Evolutionary conservation across 2,113 vertebrate species (phyloP).

Genomic region (Ardeotis arabs): DNA sequence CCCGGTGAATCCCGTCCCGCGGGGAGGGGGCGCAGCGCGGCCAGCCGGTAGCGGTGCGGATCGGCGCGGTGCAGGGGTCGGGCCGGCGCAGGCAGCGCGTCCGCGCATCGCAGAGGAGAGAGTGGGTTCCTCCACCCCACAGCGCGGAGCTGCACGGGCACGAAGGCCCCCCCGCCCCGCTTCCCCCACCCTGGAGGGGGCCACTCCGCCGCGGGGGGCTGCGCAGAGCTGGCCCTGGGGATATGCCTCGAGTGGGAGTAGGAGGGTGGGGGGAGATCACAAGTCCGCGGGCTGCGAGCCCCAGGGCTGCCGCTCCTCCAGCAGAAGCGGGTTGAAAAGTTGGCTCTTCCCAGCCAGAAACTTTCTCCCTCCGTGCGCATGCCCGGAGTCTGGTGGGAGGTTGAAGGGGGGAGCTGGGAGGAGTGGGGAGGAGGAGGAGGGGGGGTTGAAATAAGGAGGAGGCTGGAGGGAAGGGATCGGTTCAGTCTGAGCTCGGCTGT

Average conservation of each 20-base stretch:
- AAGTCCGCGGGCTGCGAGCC: neutral
- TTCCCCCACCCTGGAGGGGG: neutral
- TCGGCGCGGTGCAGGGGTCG: neutral
- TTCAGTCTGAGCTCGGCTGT: slow-evolving; percentile 76
- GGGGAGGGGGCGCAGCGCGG: neutral
- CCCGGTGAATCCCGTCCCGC: neutral
- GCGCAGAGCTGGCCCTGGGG: neutral
- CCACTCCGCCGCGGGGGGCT: neutral
- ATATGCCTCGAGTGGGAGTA: neutral
- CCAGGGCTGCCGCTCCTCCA: neutral
- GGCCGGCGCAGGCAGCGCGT: neutral
- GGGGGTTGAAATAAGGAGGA: slow-evolving; percentile 91
- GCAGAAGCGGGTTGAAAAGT: slow-evolving; percentile 47
- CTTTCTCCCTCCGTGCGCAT: slow-evolving; percentile 74
- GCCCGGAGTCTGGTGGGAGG: slow-evolving; percentile 71
- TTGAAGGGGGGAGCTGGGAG: slow-evolving; percentile 66
- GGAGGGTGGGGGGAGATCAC: neutral
- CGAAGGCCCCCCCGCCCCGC: neutral
- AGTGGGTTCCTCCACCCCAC: neutral
- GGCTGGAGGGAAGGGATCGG: slow-evolving; percentile 78
- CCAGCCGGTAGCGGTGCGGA: neutral
- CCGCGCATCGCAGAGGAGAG: neutral
- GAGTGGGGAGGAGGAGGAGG: slow-evolving; percentile 44
- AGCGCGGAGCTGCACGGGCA: neutral
- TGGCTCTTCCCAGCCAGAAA: slow-evolving; percentile 64